A percentile compares a stretch with the other conserved stretches of the same genome.
These are phyloP conservation scores for Sebastes fasciatus DNA, from an alignment of 2,113 vertebrate species.

Conservation along the genomic window DNA sequence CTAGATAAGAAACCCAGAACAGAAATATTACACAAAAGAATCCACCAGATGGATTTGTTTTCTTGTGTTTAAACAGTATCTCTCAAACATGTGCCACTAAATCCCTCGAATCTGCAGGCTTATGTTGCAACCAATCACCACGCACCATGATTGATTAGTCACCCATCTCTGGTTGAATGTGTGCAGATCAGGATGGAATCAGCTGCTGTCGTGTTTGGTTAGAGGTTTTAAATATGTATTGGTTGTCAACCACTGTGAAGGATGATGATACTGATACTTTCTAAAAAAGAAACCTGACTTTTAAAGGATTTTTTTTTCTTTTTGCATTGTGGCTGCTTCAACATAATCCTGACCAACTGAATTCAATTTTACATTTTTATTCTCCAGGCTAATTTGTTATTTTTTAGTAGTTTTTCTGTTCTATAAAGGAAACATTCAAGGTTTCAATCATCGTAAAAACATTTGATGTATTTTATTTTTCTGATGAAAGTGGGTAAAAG, in stretches of 20 bases:
- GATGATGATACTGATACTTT: not conserved
- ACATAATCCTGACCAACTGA: not conserved
- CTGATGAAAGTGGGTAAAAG: not conserved
- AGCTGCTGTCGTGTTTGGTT: not conserved
- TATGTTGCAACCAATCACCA: constrained; percentile 25
- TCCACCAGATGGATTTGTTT: constrained; percentile 39
- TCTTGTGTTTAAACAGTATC: constrained; percentile 38
- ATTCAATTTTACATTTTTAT: not conserved
- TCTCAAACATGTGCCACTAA: constrained; percentile 36
- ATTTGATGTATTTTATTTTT: not conserved
- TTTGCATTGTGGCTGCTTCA: not conserved
- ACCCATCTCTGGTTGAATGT: constrained; percentile 12
- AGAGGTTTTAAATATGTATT: constrained; percentile 2
- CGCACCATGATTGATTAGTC: constrained; percentile 36
- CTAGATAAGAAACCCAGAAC: constrained; percentile 1
- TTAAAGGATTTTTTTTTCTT: not conserved
- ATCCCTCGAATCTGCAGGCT: constrained; percentile 34
- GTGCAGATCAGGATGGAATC: constrained; percentile 15
- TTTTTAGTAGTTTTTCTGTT: not conserved
- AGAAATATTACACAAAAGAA: not conserved
- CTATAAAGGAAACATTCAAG: constrained; percentile 1
- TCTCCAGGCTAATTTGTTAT: not conserved
- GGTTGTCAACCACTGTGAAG: not conserved
- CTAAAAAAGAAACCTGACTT: not conserved
- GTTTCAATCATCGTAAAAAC: not conserved